Evolutionary conservation across 2,888 invertebrate genomes (phyloP), one percentile per base, ranked within the genome.

Genomic region (Linnaemya tessellans): DNA sequence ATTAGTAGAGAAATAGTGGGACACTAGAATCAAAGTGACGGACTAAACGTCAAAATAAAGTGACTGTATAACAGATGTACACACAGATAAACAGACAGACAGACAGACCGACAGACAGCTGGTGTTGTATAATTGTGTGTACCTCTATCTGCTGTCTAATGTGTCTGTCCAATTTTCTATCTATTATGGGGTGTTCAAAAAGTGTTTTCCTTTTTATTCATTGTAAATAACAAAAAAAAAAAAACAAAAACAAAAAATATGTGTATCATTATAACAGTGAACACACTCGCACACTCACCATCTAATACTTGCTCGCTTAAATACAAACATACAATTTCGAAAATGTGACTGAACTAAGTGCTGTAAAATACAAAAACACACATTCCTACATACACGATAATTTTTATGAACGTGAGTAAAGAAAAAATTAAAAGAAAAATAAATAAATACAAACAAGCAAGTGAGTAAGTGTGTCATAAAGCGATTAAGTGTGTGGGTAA

Each of bases 261-360:
- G 3, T 41, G 38, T 15, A 54, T 43, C 30, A 54, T 78, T 60
- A 38, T 51, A 62, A 70, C 41, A 78, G 70, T 64, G 22, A 79
- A 64, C 43, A 51, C 30, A 30, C 46, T 25, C 43, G 30, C 22
- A 11, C 1, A 58, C 22, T 41, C 20, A 30, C 30, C 46, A 25
- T 9, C 30, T 49, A 20, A 62, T 46, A 65, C 43, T 15, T 65
- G 25, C 64, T 65, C 64, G 22, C 20, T 65, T 41, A 43, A 46
- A 65, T 46, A 22, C 20, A 38, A 5, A 2, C 15, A 22, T 5
- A 58, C 25, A 43, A 35, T 56, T 51, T 60, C 41, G 54, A 67
- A 74, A 80, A 80, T 80, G 73, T 80, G 65, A 80, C 74, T 67
- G 80, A 80, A 80, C 80, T 74, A 54, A 51, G 43, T 49, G 74